A percentile compares a stretch with the other conserved stretches of the same genome.
Conservation (phyloP, 2,113 vertebrate species). For the Emydocephalus ijimae region DNA sequence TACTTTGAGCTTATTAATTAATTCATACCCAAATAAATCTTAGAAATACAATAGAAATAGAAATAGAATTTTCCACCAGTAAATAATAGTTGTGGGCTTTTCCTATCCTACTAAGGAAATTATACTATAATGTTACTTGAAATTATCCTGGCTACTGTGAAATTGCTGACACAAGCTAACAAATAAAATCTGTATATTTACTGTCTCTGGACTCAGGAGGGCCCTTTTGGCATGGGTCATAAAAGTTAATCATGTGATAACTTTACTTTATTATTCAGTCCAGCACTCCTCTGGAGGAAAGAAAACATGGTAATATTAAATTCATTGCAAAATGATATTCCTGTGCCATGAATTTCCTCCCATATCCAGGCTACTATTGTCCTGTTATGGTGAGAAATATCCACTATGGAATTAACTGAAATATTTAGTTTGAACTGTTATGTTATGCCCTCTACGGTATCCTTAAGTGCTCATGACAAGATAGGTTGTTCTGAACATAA, state of each 20-base stretch:
- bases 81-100: conserved; percentile 30
- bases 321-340: background rate
- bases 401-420: background rate
- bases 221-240: background rate
- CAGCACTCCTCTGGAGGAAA: background rate
- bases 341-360: background rate
- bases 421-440: background rate
- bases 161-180: too few species aligned
- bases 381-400: conserved; percentile 26
- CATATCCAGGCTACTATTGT: background rate
- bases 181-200: too few species aligned
- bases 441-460: background rate
- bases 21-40: conserved; percentile 1
- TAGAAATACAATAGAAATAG: conserved; percentile 13
- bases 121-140: background rate
- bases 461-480: background rate
- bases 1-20: background rate
- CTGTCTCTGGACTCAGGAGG: background rate
- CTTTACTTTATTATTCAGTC: background rate
- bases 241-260: background rate
- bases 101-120: conserved; percentile 46
- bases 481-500: background rate
- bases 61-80: conserved; percentile 3
- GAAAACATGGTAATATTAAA: background rate
- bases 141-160: background rate